These are phyloP conservation scores for Drosophila emarginata DNA, from an alignment of 2,888 invertebrate species.

Conservation along the genomic window DNA sequence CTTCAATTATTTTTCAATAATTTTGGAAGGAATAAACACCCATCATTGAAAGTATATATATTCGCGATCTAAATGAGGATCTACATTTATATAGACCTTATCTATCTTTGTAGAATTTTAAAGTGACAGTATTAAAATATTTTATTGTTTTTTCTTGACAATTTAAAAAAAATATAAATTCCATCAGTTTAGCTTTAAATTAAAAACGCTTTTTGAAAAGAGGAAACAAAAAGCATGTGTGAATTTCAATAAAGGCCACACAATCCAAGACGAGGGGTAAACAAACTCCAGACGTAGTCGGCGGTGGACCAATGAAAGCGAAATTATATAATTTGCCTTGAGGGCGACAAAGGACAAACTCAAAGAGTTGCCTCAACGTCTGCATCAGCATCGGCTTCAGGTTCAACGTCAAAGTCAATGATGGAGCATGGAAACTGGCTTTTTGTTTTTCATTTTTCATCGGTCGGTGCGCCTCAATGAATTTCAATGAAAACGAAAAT, in stretches of 20 bases:
- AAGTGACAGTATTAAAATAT: too few species aligned
- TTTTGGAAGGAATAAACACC: too few species aligned
- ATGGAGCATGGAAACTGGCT: conserved; percentile 11
- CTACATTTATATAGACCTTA: too few species aligned
- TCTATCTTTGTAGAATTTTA: too few species aligned
- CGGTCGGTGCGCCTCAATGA: conserved; percentile 68
- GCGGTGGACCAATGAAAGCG: conserved; percentile 55
- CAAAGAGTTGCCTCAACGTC: conserved; percentile 53
- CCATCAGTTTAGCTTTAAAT: conserved; percentile 18
- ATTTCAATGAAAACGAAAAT: conserved; percentile 77
- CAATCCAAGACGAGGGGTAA: conserved; percentile 46
- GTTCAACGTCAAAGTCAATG: background rate
- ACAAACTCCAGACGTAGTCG: background rate
- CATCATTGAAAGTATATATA: too few species aligned
- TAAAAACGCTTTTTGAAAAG: background rate
- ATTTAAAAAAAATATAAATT: too few species aligned
- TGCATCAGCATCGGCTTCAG: background rate
- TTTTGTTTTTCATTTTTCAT: conserved; percentile 49
- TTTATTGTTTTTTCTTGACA: too few species aligned
- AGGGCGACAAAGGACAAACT: conserved; percentile 37
- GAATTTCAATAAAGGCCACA: conserved; percentile 20
- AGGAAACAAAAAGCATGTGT: background rate
- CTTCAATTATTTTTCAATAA: too few species aligned
- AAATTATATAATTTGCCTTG: conserved; percentile 66
- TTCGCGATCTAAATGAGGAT: too few species aligned